Evolutionary conservation across 1,140 invertebrate genomes (phyloP).

Genomic region (Polypedilum pembai): DNA sequence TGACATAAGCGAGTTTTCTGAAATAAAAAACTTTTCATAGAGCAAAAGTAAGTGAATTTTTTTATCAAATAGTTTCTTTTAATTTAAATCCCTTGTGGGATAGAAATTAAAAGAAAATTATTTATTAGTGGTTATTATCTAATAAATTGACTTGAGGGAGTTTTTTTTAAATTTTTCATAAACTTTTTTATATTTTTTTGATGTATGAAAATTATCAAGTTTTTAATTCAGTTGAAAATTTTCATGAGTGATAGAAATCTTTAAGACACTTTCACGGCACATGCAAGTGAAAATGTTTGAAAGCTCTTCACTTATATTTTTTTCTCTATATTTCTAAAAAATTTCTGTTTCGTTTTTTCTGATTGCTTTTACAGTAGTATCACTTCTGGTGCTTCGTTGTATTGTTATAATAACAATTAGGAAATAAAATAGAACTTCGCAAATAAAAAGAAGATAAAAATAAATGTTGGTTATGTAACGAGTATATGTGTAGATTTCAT

Average conservation of each 20-base stretch:
- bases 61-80: not conserved
- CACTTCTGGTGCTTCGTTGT: conserved; percentile 10
- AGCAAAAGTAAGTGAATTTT: not conserved
- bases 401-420: not conserved
- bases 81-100: not conserved
- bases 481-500: not conserved
- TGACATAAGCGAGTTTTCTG: too few relatives aligned
- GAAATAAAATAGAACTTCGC: not conserved
- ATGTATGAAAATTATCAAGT: not conserved
- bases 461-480: not conserved
- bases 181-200: not conserved
- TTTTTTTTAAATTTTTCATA: not conserved
- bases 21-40: too few relatives aligned
- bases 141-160: conserved; percentile 17
- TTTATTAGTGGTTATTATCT: not conserved
- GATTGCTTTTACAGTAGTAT: not conserved
- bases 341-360: conserved; percentile 4
- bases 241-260: not conserved
- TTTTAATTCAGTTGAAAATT: not conserved
- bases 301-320: not conserved
- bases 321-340: not conserved
- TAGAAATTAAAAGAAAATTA: conserved; percentile 15
- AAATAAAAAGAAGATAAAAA: not conserved
- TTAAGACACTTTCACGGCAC: not conserved
- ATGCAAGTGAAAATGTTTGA: not conserved